Base-by-base conservation (phyloP, 2,113 vertebrate species). In the Mormyrus lacerda region DNA sequence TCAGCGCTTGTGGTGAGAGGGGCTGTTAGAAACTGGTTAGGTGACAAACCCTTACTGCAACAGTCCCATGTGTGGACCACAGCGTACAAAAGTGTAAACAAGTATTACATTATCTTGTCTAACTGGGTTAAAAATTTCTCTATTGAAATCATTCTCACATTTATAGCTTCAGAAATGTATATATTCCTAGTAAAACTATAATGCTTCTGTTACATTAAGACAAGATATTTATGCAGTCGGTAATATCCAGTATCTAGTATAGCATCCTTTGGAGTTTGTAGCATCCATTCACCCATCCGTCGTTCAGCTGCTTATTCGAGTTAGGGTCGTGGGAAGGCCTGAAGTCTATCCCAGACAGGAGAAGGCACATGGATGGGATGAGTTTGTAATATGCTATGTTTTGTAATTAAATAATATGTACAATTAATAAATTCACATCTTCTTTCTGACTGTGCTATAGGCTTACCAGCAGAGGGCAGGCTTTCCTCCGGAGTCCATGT, bases 401-500 rank as follows among this genome's bases (percentile, higher is more conserved):
- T 47, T 44, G 3, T n/a, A 1, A 47, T 44, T 24, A 9, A 84
- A 84, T 19, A 24, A 39, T n/a, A 21, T 9, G 58, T 27, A 65
- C 9, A 27, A 27, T 65, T 45, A 45, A 21, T 84, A 83, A 90
- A 76, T 87, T 21, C 55, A 88, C 6, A 21, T 89, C 51, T 87
- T 83, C 1, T 44, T 84, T 88, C 39, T 48, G 27, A 21, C 10
- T 50, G 21, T 73, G 84, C 42, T n/a, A 53, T 50, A 51, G 44
- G 35, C 51, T 88, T 55, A 85, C 94, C 96, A 95, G 92, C 94
- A 97, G 96, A 93, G 95, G 95, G 96, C 96, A 94, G 93, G 47
- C 89, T 69, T 88, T 83, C 31, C 44, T 55, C 88, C 44, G 31
- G 65, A 65, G 69, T 42, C 0, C 21, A 58, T 45, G 21, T 87